Conservation (phyloP, 2,888 invertebrate genomes). For the Drosophila pegasa region DNA sequence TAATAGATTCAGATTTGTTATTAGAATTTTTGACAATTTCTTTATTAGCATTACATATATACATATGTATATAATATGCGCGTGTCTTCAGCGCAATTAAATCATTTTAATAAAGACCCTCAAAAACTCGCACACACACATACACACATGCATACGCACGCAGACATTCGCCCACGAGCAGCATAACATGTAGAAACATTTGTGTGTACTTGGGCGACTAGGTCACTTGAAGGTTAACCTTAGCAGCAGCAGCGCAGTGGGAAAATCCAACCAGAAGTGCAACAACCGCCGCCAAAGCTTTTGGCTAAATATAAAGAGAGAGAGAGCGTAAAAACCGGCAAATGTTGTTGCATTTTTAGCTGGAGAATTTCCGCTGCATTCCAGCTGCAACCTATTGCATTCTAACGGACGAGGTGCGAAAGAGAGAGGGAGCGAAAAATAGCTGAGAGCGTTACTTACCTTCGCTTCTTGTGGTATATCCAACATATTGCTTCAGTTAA, state of each 20-base stretch:
- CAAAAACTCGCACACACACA: constrained; percentile 9
- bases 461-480: constrained; percentile 82
- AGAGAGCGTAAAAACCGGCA: constrained; percentile 48
- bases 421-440: constrained; percentile 4
- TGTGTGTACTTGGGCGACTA: constrained; percentile 60
- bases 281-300: constrained; percentile 33
- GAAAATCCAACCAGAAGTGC: constrained; percentile 59
- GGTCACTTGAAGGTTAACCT: constrained; percentile 78
- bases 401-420: background rate
- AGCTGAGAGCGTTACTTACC: constrained; percentile 63
- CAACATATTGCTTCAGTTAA: constrained; percentile 70
- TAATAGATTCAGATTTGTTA: background rate
- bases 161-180: constrained; percentile 18
- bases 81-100: constrained; percentile 16
- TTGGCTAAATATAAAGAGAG: constrained; percentile 21
- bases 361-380: constrained; percentile 49
- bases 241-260: constrained; percentile 44
- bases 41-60: no score
- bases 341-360: constrained; percentile 52
- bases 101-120: constrained; percentile 24
- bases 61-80: background rate
- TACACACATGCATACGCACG: constrained; percentile 11
- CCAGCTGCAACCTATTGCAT: constrained; percentile 31
- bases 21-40: background rate
- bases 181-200: constrained; percentile 26